Conservation (phyloP, 2,888 invertebrate species). For the Boloria euphrosyne region DNA sequence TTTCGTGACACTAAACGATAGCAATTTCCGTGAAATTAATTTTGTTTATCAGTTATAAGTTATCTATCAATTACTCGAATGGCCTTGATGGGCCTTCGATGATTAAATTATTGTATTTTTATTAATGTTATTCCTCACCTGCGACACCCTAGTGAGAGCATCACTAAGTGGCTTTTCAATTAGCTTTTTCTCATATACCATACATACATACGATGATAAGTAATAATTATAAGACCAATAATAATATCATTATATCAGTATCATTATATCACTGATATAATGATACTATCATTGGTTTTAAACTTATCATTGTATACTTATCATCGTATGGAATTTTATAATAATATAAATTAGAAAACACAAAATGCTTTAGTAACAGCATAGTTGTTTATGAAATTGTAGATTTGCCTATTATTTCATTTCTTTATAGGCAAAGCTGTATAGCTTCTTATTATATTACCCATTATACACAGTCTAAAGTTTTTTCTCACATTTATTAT, state of each 20-base stretch:
- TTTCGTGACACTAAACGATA: conserved; percentile 1
- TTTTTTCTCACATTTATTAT: conserved; percentile 35
- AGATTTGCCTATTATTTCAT: not conserved
- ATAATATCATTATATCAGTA: too few species aligned
- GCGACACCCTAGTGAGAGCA: too few species aligned
- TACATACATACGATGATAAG: too few species aligned
- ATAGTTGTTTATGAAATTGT: not conserved
- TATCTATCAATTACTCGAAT: not conserved
- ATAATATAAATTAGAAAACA: too few species aligned
- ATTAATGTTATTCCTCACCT: not conserved
- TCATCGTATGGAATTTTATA: too few species aligned
- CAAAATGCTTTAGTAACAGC: too few species aligned
- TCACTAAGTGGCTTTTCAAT: too few species aligned
- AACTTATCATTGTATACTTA: too few species aligned
- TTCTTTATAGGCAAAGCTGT: not conserved
- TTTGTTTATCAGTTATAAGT: not conserved
- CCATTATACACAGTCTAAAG: conserved; percentile 34
- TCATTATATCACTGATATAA: too few species aligned
- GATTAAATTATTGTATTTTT: not conserved
- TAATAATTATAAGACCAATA: too few species aligned
- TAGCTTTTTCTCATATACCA: too few species aligned
- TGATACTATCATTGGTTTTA: too few species aligned
- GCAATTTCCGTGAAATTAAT: conserved; percentile 14
- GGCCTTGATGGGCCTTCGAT: not conserved
- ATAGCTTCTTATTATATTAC: conserved; percentile 25